Conservation (phyloP, 2,113 vertebrate species). For the Seriola aureovittata region DNA sequence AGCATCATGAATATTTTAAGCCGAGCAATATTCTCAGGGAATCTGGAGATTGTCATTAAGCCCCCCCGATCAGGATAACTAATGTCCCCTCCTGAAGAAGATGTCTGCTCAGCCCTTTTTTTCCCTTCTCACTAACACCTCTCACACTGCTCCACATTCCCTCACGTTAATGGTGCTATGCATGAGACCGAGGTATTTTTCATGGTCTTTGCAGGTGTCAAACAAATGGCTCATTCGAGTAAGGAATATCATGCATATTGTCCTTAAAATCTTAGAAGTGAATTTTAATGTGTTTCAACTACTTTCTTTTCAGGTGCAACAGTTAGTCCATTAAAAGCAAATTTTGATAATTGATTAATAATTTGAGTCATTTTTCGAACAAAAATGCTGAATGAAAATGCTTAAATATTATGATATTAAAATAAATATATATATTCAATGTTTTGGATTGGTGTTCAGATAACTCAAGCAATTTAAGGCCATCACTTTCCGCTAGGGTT, state of each 20-base stretch:
- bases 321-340: not conserved
- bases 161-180: slow-evolving; percentile 9
- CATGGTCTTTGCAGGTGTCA: not conserved
- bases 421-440: no score
- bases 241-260: not conserved
- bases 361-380: not conserved
- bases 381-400: not conserved
- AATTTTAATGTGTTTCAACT: not conserved
- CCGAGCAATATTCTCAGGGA: slow-evolving; percentile 76
- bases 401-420: no score
- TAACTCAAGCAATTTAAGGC: no score
- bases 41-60: slow-evolving; percentile 81
- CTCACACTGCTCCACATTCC: slow-evolving; percentile 48
- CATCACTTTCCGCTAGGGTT: no score
- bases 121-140: slow-evolving; percentile 2
- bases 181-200: slow-evolving; percentile 25
- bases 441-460: not conserved
- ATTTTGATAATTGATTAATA: not conserved
- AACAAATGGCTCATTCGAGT: not conserved
- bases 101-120: slow-evolving; percentile 74
- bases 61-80: slow-evolving; percentile 73
- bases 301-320: not conserved
- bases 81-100: slow-evolving; percentile 76
- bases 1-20: slow-evolving; percentile 82
- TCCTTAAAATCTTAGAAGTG: not conserved